Evolutionary conservation across 2,113 vertebrate genomes (phyloP).

Genomic region (Reinhardtius hippoglossoides): DNA sequence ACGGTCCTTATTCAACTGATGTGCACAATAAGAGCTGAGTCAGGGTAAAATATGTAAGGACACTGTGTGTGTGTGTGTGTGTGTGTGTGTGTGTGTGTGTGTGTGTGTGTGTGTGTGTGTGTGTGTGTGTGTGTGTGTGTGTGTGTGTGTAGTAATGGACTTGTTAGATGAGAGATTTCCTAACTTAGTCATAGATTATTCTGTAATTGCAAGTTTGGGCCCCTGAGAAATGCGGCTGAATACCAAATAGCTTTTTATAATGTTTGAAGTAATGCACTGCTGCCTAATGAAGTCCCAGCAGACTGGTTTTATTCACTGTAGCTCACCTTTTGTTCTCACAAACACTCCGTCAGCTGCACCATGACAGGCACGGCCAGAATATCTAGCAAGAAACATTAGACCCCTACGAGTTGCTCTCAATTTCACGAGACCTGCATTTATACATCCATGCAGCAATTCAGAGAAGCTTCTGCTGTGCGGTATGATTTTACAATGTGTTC

Average conservation of each 20-base stretch:
- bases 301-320: conserved; percentile 34
- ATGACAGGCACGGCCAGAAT: conserved; percentile 4
- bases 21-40: background rate
- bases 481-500: background rate
- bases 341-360: conserved; percentile 14
- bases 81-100: too few species aligned
- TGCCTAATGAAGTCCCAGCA: conserved; percentile 59
- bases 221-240: conserved; percentile 46
- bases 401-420: background rate
- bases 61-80: background rate
- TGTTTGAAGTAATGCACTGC: conserved; percentile 43
- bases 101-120: too few species aligned
- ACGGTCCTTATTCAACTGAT: background rate
- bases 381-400: background rate
- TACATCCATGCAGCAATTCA: background rate
- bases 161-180: conserved; percentile 33
- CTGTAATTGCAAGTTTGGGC: conserved; percentile 43
- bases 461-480: background rate
- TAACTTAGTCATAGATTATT: conserved; percentile 52
- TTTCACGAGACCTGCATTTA: background rate
- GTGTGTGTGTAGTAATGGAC: conserved; percentile 16
- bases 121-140: background rate
- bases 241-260: conserved; percentile 51
- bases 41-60: background rate
- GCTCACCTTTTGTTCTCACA: conserved; percentile 57